phyloP scores from a whole-genome alignment of 2,113 vertebrate species.

The Triplophysa dalaica region DNA sequence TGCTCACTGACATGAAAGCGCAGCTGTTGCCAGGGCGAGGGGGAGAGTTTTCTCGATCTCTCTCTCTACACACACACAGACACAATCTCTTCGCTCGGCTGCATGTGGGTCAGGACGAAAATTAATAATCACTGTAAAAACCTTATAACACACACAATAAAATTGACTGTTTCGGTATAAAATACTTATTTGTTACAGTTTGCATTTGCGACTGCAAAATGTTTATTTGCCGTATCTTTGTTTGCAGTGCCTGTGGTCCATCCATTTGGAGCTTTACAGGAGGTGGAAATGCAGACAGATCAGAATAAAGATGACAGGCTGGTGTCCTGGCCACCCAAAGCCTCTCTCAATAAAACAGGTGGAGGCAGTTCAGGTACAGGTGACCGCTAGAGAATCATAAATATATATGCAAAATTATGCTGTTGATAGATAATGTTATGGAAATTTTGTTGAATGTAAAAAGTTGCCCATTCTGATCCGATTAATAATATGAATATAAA shows the following conservation, averaged over 20 bases:
- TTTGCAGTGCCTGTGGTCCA: slow-evolving; percentile 43
- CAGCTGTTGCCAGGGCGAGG: slow-evolving; percentile 64
- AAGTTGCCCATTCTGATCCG: background rate
- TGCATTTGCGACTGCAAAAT: background rate
- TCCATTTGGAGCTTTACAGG: slow-evolving; percentile 28
- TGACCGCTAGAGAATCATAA: background rate
- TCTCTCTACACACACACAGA: background rate
- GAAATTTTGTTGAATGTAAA: background rate
- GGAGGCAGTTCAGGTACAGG: slow-evolving; percentile 58
- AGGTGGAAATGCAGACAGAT: slow-evolving; percentile 48
- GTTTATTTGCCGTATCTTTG: background rate
- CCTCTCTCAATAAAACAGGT: slow-evolving; percentile 60
- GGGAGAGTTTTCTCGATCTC: slow-evolving; percentile 44
- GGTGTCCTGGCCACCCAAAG: slow-evolving; percentile 73
- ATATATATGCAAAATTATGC: background rate
- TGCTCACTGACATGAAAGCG: slow-evolving; percentile 65
- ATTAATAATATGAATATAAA: background rate
- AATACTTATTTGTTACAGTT: background rate
- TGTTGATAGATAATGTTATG: background rate
- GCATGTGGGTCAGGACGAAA: background rate
- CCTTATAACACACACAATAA: slow-evolving; percentile 14
- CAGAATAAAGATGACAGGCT: slow-evolving; percentile 64
- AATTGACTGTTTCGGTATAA: background rate
- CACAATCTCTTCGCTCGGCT: background rate
- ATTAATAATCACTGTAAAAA: background rate